Evolutionary conservation across 2,113 vertebrate genomes (phyloP).

Genomic region (Pycnonotus jocosus): DNA sequence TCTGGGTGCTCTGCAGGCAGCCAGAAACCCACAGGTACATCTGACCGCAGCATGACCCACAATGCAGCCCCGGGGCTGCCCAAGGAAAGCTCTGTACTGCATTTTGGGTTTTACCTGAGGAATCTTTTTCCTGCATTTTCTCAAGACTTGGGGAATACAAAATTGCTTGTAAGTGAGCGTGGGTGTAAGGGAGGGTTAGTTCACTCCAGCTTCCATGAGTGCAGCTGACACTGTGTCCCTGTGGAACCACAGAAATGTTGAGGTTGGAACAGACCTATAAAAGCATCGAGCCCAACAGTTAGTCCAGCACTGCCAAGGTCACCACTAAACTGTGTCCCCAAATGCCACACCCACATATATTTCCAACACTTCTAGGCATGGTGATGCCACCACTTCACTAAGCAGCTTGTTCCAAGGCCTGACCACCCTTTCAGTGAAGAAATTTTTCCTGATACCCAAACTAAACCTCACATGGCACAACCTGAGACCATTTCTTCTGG

Average conservation of each 20-base stretch:
- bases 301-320: not conserved
- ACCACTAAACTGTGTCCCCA: not conserved
- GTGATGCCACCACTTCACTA: not conserved
- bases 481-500: not conserved
- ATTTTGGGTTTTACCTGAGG: not conserved
- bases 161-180: not conserved
- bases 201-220: not conserved
- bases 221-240: not conserved
- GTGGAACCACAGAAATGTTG: not conserved
- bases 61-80: rapidly evolving
- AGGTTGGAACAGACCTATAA: not conserved
- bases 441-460: not conserved
- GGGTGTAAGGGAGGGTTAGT: not conserved
- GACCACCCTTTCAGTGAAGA: not conserved
- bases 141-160: not conserved
- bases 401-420: not conserved
- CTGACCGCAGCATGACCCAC: not conserved
- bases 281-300: not conserved
- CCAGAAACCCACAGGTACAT: not conserved
- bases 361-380: not conserved
- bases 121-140: not conserved
- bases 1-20: not conserved
- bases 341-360: not conserved
- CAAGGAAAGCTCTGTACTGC: not conserved
- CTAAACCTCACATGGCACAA: not conserved